phyloP scores from a whole-genome alignment of 2,888 invertebrate genomes.

The Leptothorax acervorum region DNA sequence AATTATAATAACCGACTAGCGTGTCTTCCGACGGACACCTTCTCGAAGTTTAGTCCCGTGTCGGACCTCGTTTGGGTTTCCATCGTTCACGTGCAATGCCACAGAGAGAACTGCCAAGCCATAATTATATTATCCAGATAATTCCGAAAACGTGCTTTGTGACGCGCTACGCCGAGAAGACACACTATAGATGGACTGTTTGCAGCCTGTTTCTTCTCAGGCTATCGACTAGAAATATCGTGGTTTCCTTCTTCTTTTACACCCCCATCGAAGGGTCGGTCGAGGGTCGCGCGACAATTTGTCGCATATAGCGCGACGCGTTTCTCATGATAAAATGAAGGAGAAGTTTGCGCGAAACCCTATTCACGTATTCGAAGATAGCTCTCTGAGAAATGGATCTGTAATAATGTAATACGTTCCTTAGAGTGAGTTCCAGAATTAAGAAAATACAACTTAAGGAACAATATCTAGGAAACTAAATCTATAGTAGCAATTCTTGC shows the following conservation, averaged over 20 bases:
- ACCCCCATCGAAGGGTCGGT: slow-evolving; percentile 18
- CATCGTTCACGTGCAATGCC: slow-evolving; percentile 26
- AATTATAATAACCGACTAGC: slow-evolving; percentile 65
- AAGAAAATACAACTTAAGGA: slow-evolving; percentile 11
- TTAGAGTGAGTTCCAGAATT: not conserved
- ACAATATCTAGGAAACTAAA: not conserved
- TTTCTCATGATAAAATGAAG: slow-evolving; percentile 16
- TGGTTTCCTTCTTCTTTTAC: slow-evolving; percentile 42
- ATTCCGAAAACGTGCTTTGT: slow-evolving; percentile 41
- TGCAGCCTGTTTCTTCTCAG: slow-evolving; percentile 49
- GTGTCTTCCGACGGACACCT: slow-evolving; percentile 66
- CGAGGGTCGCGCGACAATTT: slow-evolving; percentile 39
- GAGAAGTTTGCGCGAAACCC: slow-evolving; percentile 1
- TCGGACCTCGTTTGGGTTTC: slow-evolving; percentile 35
- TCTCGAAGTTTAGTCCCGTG: slow-evolving; percentile 40
- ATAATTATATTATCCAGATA: slow-evolving; percentile 49
- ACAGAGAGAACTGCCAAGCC: slow-evolving; percentile 28
- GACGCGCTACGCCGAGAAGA: slow-evolving; percentile 13
- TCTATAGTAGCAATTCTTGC: not conserved
- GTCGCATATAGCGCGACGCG: slow-evolving; percentile 31
- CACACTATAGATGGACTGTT: slow-evolving; percentile 16
- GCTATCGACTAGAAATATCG: slow-evolving; percentile 41
- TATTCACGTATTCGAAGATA: not conserved
- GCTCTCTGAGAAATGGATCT: slow-evolving; percentile 16
- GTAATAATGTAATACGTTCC: not conserved